phyloP scores from a whole-genome alignment of 2,888 invertebrate species.

The Pyralis farinalis region DNA sequence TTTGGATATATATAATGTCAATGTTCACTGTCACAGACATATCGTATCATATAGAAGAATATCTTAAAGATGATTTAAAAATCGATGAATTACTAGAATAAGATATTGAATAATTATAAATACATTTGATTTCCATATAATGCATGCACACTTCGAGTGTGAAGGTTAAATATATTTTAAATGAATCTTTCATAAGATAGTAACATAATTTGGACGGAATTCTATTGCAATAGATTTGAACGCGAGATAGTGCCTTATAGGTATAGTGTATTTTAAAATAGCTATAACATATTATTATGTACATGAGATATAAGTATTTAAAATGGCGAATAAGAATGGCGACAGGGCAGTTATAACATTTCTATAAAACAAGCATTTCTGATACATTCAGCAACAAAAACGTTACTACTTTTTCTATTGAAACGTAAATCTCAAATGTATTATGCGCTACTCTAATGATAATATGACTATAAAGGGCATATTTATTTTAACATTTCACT shows the following conservation, averaged over 20 bases:
- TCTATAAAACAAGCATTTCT: conserved; percentile 7
- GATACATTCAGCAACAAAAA: no score
- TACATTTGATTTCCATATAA: no score
- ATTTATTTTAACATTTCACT: no score
- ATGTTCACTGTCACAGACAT: neutral
- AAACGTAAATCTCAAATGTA: no score
- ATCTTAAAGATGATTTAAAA: no score
- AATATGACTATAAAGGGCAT: no score
- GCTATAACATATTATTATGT: neutral
- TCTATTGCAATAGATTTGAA: conserved; percentile 36
- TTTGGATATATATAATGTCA: neutral
- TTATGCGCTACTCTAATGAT: no score
- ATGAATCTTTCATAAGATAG: conserved; percentile 23
- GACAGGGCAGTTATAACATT: neutral
- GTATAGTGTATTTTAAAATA: neutral
- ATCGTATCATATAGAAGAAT: no score
- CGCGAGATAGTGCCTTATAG: conserved; percentile 5
- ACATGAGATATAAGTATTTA: conserved; percentile 1
- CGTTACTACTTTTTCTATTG: neutral
- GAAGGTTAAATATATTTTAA: conserved; percentile 22
- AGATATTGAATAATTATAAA: no score
- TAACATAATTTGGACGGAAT: conserved; percentile 67
- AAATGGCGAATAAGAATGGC: neutral
- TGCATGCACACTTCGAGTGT: neutral
- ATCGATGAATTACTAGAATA: neutral